Percentiles rank a stretch among this genome's conserved stretches.
Conservation (phyloP, 2,113 vertebrate genomes). For the Cyrtonyx montezumae region DNA sequence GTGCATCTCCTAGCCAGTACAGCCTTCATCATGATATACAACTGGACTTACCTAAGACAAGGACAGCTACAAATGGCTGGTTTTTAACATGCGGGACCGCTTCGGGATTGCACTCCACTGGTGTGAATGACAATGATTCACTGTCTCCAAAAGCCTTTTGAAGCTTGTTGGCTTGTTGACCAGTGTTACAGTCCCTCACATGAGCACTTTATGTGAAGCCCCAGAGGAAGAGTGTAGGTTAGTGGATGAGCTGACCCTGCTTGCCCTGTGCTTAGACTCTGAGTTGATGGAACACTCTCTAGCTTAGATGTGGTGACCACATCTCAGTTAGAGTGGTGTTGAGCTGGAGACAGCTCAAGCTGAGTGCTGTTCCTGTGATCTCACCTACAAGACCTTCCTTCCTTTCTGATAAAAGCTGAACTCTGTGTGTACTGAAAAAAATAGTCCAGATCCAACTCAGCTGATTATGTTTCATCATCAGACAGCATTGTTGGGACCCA, state of each 20-base stretch:
- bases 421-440: background rate
- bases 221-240: background rate
- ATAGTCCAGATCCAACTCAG: background rate
- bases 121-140: background rate
- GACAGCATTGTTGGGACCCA: no score
- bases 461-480: no score
- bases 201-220: accelerated
- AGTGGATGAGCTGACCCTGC: background rate
- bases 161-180: background rate
- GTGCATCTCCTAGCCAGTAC: background rate
- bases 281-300: background rate
- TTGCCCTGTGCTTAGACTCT: background rate
- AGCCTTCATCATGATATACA: accelerated
- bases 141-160: background rate
- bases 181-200: background rate
- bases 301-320: background rate
- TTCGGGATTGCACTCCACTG: background rate
- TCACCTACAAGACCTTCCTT: background rate
- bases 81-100: background rate
- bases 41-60: background rate
- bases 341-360: background rate
- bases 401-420: background rate
- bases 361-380: background rate
- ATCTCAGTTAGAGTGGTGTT: background rate
- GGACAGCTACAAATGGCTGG: background rate